phyloP scores from a whole-genome alignment of 2,888 invertebrate species.

The Drosophila peninsularis region DNA sequence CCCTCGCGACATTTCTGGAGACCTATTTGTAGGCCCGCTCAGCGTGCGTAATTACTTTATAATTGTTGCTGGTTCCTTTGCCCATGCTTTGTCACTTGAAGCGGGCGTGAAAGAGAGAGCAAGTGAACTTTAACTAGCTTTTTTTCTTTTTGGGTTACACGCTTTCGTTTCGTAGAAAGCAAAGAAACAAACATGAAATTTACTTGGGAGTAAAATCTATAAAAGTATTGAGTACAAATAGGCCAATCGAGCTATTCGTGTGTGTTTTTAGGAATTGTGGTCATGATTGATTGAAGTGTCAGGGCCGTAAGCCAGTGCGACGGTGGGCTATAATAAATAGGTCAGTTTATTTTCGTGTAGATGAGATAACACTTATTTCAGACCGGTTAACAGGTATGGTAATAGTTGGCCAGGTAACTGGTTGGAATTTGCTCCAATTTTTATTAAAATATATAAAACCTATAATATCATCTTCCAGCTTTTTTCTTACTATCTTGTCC shows the following conservation, averaged over 20 bases:
- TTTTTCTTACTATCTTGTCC: background rate
- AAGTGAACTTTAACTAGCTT: conserved; percentile 23
- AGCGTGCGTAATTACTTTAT: conserved; percentile 60
- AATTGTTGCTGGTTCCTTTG: conserved; percentile 48
- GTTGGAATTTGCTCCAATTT: background rate
- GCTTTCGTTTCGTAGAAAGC: conserved; percentile 52
- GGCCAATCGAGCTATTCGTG: background rate
- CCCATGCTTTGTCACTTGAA: conserved; percentile 9
- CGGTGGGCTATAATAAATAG: conserved; percentile 38
- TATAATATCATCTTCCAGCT: background rate
- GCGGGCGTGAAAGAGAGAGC: background rate
- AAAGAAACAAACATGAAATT: conserved; percentile 20
- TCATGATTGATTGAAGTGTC: conserved; percentile 70
- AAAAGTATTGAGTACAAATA: conserved; percentile 27
- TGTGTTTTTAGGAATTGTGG: background rate
- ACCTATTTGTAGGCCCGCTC: conserved; percentile 18
- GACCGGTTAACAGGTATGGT: conserved; percentile 3
- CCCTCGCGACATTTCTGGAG: conserved; percentile 39
- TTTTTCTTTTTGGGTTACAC: conserved; percentile 34
- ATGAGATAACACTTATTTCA: conserved; percentile 3
- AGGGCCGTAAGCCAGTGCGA: conserved; percentile 48
- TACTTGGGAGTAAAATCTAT: conserved; percentile 46
- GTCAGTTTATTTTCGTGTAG: conserved; percentile 48
- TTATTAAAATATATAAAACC: background rate
- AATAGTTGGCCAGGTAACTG: background rate